These are phyloP conservation scores for Sorex araneus DNA, from an alignment of 2,113 vertebrate species.

Conservation along the genomic window DNA sequence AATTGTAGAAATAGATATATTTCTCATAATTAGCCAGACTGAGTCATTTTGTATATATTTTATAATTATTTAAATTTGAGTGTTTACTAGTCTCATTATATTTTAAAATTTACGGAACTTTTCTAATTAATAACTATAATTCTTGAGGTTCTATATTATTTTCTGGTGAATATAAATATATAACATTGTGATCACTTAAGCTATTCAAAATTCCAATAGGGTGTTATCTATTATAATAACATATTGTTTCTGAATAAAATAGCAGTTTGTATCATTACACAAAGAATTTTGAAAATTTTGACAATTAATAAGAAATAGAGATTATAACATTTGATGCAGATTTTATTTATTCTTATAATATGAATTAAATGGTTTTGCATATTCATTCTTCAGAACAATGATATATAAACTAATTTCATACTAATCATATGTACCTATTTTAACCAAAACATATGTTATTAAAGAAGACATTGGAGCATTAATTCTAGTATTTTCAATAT, in stretches of 20 bases:
- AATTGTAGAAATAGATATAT: neutral
- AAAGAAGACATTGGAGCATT: neutral
- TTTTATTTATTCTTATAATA: neutral
- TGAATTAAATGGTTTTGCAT: neutral
- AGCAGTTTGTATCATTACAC: neutral
- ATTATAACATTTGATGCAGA: neutral
- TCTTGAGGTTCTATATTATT: neutral
- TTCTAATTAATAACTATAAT: neutral
- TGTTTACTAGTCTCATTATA: neutral
- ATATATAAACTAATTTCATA: constrained; percentile 15
- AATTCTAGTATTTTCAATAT: neutral
- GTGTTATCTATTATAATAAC: neutral
- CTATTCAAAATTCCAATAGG: constrained; percentile 25
- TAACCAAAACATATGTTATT: neutral
- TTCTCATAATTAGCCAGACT: neutral
- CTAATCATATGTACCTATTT: neutral
- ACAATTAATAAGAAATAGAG: neutral
- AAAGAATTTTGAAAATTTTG: neutral
- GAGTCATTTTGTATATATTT: neutral
- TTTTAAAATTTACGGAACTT: neutral
- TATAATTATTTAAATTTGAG: neutral
- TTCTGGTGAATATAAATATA: constrained; percentile 16
- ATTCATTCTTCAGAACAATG: neutral
- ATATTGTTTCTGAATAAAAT: constrained; percentile 6
- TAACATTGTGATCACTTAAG: neutral